phyloP scores from a whole-genome alignment of 2,113 vertebrate species.

The Proterorhinus semilunaris region DNA sequence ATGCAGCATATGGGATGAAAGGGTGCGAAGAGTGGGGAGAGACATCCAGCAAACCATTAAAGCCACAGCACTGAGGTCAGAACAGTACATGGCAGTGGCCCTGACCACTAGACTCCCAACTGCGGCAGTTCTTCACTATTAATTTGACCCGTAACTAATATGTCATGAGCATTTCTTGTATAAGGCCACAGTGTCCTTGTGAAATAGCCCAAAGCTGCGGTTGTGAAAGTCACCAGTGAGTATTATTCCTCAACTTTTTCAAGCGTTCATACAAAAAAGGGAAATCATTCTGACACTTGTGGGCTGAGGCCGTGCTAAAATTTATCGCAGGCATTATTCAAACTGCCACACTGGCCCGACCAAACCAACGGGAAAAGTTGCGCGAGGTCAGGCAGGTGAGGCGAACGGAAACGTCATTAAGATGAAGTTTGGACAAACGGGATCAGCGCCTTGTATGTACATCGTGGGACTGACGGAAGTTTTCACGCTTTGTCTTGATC shows the following conservation, averaged over 20 bases:
- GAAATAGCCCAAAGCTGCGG: neutral
- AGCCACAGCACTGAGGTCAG: no score
- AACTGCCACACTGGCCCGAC: neutral
- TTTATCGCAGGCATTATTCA: constrained; percentile 4
- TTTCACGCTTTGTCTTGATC: neutral
- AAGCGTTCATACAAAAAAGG: neutral
- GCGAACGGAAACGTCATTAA: neutral
- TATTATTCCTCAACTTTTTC: neutral
- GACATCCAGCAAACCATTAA: no score
- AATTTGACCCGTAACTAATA: no score
- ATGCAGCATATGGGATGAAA: neutral
- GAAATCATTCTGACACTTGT: neutral
- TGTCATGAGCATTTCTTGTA: no score
- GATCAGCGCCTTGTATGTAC: neutral
- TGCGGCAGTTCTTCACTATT: no score
- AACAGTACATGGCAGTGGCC: no score
- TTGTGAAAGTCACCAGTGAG: neutral
- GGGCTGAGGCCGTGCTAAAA: neutral
- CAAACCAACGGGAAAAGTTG: constrained; percentile 1
- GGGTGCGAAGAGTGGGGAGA: no score
- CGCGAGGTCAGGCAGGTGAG: neutral
- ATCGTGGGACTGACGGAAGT: neutral
- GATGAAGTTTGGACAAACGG: constrained; percentile 5
- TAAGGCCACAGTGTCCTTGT: no score
- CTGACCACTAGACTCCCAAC: no score